Percentiles rank a stretch among this genome's conserved stretches.
These are phyloP conservation scores for Erinaceus europaeus DNA, from an alignment of 2,113 vertebrate species.

Conservation along the genomic window DNA sequence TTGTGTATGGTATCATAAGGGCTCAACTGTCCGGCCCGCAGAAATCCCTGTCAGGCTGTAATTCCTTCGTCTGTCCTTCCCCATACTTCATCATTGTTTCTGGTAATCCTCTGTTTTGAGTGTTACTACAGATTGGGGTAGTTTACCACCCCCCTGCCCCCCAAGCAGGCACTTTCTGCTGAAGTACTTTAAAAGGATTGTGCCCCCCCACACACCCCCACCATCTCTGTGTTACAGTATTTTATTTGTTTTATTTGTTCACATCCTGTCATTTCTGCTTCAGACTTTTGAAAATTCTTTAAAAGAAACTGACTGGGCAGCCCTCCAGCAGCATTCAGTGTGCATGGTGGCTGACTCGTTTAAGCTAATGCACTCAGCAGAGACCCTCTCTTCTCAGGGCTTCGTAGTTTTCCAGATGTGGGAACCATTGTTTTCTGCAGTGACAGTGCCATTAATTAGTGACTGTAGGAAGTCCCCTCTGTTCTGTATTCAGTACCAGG, in stretches of 20 bases:
- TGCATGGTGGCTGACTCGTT: neutral
- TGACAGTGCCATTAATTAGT: neutral
- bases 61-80: neutral
- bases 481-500: neutral
- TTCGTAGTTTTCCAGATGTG: neutral
- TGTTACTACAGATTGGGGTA: neutral
- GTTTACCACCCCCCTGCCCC: neutral
- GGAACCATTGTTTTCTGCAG: constrained; percentile 31
- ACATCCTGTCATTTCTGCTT: too few relatives aligned
- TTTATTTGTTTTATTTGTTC: too few relatives aligned
- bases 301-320: neutral
- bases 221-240: too few relatives aligned
- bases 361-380: neutral
- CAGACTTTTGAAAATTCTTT: neutral
- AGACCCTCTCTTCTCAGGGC: neutral
- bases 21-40: too few relatives aligned
- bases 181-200: neutral
- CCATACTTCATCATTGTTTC: neutral
- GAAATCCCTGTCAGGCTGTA: fast-evolving
- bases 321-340: neutral
- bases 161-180: too few relatives aligned
- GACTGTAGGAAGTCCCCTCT: neutral
- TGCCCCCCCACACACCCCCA: too few relatives aligned
- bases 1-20: too few relatives aligned
- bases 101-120: neutral